Base-by-base conservation (phyloP, 53 echinoderm and acorn worm genomes). In the Pentamera pediparva region DNA sequence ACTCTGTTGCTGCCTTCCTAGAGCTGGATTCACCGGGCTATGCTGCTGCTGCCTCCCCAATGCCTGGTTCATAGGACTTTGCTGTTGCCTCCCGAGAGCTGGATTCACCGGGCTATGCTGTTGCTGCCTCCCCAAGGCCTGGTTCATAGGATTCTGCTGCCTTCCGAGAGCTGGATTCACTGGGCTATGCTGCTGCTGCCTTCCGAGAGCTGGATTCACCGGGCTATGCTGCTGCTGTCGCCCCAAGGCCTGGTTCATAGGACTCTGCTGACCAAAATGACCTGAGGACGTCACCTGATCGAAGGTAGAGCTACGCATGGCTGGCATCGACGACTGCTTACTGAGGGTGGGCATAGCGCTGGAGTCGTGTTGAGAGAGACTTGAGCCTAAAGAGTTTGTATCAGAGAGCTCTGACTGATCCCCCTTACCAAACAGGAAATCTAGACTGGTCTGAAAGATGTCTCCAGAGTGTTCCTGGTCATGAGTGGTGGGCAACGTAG, bases 391-490 rank as follows among this genome's bases (percentile, higher is more conserved):
- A n/a, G n/a, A n/a, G n/a, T n/a, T n/a, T n/a, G n/a, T n/a, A 15
- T 72, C 73, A 1, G 73, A 31, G 4, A 72, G 37, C 6, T 72
- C 73, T 18, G 52, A n/a, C 32, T 72, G 73, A 34, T 72, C 73
- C 33, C 31, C 20, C 22, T 72, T 72, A n/a, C 27, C 73, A 47
- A 72, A 72, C 30, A 72, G 37, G 53, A 52, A 72, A 54, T 72
- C 73, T 24, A 72, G 54, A 30, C 53, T 72, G 35, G 33, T 35
- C 4, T 9, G 73, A 37, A 72, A 72, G 32, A 72, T 53, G 36
- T 72, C 73, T 29, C 50, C 50, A 3, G 34, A 13, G 28, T 28
- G 29, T 13, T 17, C 3, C 13, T 67, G 67, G 30, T 67, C 67
- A 18, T 67, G 67, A 3, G 63, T n/a, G 18, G 25, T 43, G 20